Base-by-base conservation (phyloP, 2,113 vertebrate species). In the Thalassoma bifasciatum region DNA sequence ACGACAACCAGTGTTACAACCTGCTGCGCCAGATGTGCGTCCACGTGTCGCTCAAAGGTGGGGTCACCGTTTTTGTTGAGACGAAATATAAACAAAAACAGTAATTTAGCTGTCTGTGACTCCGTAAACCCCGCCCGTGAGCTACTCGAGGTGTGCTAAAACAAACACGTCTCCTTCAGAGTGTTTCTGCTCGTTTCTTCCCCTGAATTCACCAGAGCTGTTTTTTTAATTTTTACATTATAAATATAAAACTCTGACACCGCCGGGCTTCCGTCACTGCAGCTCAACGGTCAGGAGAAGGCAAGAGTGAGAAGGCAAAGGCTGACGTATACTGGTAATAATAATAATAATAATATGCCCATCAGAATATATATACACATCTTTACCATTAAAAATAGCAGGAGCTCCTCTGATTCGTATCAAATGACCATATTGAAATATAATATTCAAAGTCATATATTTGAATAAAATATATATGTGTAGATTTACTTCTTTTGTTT, bases 341-440 rank as follows among this genome's bases (percentile, higher is more conserved):
- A 30, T 42, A 46, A 46, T 42, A 46, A 46, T 46, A 30, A 78
- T 73, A 81, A 88, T 66, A 86, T 81, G 80, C 79, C 85, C 84
- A 22, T 83, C 69, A 79, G 72, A 89, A 81, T 91, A 91, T 86
- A 91, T 86, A 85, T 87, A 88, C 68, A 91, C 47, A 74, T 82
- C 81, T 89, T 84, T 82, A 88, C 78, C 86, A 49, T 79, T 87
- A 88, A 91, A 92, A 92, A 92, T 90, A 92, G 76, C 72, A 85
- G 81, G 69, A 77, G 61, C 75, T 91, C 77, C 89, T 46, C 44
- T 77, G 82, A 88, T 89, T 89, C 66, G 81, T 92, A 92, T 93
- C 89, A 93, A 92, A 91, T 88, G 68, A 87, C 72, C 75, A 22
- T 83, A 87, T 81, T 88, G 88, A 91, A 92, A 93, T 93, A 93